phyloP scores from a whole-genome alignment of 2,888 invertebrate species.

The Callosobruchus maculatus region DNA sequence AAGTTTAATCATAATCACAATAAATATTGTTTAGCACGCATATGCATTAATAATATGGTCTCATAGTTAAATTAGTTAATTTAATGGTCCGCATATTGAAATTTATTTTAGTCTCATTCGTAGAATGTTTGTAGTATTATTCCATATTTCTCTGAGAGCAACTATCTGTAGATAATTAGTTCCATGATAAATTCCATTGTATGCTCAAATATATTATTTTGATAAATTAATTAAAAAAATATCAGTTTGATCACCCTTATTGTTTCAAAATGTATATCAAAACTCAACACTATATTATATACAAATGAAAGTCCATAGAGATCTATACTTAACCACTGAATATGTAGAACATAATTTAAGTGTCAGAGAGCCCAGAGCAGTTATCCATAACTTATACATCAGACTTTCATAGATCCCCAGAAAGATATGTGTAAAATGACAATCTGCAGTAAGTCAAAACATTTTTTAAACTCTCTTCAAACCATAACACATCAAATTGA shows the following conservation, averaged over 20 bases:
- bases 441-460: too few relatives aligned
- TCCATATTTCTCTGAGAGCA: not conserved
- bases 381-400: not conserved
- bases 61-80: too few relatives aligned
- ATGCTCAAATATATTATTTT: not conserved
- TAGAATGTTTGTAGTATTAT: not conserved
- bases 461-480: too few relatives aligned
- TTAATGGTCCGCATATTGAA: too few relatives aligned
- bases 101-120: too few relatives aligned
- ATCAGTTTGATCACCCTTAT: not conserved
- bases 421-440: not conserved
- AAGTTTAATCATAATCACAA: not conserved
- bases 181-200: not conserved
- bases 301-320: not conserved
- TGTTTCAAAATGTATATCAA: not conserved
- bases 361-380: not conserved
- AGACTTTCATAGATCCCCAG: not conserved
- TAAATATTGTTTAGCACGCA: not conserved
- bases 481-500: too few relatives aligned
- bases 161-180: not conserved
- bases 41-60: not conserved
- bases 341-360: not conserved
- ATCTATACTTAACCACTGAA: not conserved
- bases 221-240: not conserved
- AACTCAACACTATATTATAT: not conserved